Evolutionary conservation across 2,113 vertebrate species (phyloP), one percentile per base, ranked within the genome.

Genomic region (Oreochromis tanganicae): DNA sequence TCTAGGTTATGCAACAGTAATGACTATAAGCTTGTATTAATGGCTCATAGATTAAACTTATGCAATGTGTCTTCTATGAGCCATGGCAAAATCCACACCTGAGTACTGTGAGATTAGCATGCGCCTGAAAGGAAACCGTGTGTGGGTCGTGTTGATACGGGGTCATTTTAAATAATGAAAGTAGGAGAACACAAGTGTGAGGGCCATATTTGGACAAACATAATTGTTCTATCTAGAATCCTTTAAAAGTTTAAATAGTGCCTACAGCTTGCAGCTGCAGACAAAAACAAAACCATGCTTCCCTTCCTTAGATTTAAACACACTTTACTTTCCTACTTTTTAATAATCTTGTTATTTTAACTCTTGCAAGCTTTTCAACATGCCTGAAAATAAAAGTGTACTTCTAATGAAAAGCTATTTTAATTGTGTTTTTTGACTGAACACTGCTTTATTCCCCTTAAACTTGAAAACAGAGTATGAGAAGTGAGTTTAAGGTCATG

Each of bases 21-120:
- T 83, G 46, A 85, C 85, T 81, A 48, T 16, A 80, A 86, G 57
- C 78, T 38, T 34, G 54, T 75, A 75, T 55, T 68, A 73, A 71
- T 92, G 89, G 89, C 81, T 91, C 81, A 46, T 79, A 75, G 43
- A 19, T 56, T 48, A 73, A 57, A 57, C 68, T 91, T 73, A 50
- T 41, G 36, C 57, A 85, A 54, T 66, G 1, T 9, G 9, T 85
- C 79, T 84, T 59, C 9, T 41, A 5, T 7, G 8, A 38, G 56
- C 24, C 32, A 73, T 2, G 0, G 13, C 7, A 43, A 46, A 21
- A 75, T 91, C 6, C 83, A 79, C 82, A 87, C 43, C 83, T 79
- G 38, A 21, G 34, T 68, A 66, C 61, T 75, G 6, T n/a, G 19
- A 61, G 86, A 87, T 81, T 61, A 43, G 21, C 16, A 5, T 24